Conservation (phyloP, 64 coral and sea anemone species). For the Montipora efflorescens region DNA sequence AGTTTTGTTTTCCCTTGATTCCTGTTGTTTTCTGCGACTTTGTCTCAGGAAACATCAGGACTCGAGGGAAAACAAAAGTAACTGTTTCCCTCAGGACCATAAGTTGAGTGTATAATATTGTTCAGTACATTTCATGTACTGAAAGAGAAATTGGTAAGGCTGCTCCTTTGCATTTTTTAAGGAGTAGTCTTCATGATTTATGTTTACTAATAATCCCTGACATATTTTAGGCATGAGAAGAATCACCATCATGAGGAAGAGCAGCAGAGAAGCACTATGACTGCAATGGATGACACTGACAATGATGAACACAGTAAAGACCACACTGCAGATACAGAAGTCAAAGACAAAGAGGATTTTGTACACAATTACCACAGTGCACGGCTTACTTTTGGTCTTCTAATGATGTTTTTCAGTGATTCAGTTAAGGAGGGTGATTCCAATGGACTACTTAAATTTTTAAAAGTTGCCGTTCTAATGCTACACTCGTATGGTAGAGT, state of each 20-base stretch:
- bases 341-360: constrained; percentile 6
- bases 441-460: constrained; percentile 8
- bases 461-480: constrained; percentile 43
- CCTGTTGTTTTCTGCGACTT: too few species aligned
- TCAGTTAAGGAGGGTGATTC: constrained; percentile 59
- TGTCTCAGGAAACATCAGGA: too few species aligned
- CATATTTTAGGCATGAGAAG: not conserved
- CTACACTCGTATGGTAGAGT: constrained; percentile 39
- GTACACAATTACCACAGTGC: constrained; percentile 55
- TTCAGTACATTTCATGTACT: too few species aligned
- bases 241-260: not conserved
- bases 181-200: not conserved
- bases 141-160: too few species aligned
- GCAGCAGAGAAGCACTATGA: not conserved
- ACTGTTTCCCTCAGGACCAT: too few species aligned
- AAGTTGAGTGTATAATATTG: too few species aligned
- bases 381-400: constrained; percentile 36
- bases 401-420: constrained; percentile 41
- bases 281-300: not conserved
- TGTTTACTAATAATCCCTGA: not conserved
- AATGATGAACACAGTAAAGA: not conserved
- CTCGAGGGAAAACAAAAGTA: too few species aligned
- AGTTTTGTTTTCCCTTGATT: too few species aligned
- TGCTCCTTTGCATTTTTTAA: not conserved
- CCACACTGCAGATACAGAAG: not conserved